Evolutionary conservation across 2,797 vertebrate genomes (phyloP), one percentile per base, ranked within the genome.

Genomic region (Centroberyx gerrardi): DNA sequence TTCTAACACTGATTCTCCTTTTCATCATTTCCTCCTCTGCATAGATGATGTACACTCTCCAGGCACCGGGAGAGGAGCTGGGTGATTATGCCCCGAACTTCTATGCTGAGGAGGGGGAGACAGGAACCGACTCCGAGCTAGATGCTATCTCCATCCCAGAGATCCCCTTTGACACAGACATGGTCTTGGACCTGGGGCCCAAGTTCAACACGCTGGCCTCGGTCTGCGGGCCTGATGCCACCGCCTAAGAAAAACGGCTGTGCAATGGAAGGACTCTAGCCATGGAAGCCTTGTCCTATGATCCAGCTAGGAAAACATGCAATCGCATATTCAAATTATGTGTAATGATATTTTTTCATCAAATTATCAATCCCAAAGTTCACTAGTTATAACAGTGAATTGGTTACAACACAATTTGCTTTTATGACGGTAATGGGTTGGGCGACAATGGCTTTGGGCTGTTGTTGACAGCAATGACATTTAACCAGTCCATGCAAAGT

Each of bases 91-190:
- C 42, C 18, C 92, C 91, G 3, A 68, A 59, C 52, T 65, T 76
- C 10, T 95, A 93, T 3, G 48, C 83, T 8, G 81, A 91, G 4
- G 94, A 95, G 70, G 90, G 85, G 49, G 69, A 87, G 9, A 0
- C 0, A 2, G 48, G 29, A 0, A 40, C 13, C 13, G 42, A 7
- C 22, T 15, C 3, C 18, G 33, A 89, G 5, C 76, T 92, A 5
- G 91, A 94, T 4, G 65, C 80, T 52, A 88, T 94, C 61, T 84
- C 85, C 42, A 82, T 93, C 28, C 2, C 82, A 4, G 92, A 92
- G 5, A 31, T 13, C 1, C 58, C 89, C 13, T 90, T 92, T 68
- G 49, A 87, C 33, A 58, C 28, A 9, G 79, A 93, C 38, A 28
- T 29, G 9, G 68, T 89, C 15, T 5, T 14, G 27, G 29, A 88